These are phyloP conservation scores for Mastomys coucha DNA, from an alignment of 2,113 vertebrate species.

Conservation along the genomic window DNA sequence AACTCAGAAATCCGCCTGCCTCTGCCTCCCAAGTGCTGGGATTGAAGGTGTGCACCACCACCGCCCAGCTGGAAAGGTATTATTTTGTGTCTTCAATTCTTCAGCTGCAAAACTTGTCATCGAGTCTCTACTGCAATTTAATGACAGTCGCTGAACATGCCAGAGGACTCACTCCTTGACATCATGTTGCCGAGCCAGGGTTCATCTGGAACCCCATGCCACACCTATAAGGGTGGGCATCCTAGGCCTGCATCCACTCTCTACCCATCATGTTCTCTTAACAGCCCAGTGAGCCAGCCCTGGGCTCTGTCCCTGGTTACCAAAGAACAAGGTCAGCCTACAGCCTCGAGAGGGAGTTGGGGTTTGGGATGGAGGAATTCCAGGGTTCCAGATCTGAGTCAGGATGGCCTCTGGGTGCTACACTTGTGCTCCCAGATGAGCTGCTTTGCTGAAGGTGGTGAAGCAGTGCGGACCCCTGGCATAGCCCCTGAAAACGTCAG, in stretches of 20 bases:
- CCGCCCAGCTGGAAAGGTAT: too few species aligned
- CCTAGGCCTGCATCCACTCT: not conserved
- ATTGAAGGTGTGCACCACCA: too few species aligned
- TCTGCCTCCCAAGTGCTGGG: too few species aligned
- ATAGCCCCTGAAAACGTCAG: not conserved
- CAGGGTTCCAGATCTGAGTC: not conserved
- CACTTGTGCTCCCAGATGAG: too few species aligned
- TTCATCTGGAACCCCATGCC: not conserved
- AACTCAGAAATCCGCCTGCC: too few species aligned
- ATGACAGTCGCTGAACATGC: fast-evolving
- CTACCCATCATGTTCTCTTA: not conserved
- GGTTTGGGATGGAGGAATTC: not conserved
- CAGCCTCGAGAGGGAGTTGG: not conserved
- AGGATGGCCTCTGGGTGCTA: not conserved
- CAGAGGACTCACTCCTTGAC: not conserved
- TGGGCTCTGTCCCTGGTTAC: too few species aligned
- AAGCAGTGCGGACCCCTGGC: not conserved
- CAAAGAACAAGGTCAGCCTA: not conserved
- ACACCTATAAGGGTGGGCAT: not conserved
- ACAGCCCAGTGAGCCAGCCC: too few species aligned
- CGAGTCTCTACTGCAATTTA: not conserved
- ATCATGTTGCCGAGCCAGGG: not conserved
- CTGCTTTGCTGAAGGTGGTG: not conserved
- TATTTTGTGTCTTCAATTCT: too few species aligned
- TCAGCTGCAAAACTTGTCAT: too few species aligned